Evolutionary conservation across 2,113 vertebrate genomes (phyloP).

Genomic region (Baryphthengus martii): DNA sequence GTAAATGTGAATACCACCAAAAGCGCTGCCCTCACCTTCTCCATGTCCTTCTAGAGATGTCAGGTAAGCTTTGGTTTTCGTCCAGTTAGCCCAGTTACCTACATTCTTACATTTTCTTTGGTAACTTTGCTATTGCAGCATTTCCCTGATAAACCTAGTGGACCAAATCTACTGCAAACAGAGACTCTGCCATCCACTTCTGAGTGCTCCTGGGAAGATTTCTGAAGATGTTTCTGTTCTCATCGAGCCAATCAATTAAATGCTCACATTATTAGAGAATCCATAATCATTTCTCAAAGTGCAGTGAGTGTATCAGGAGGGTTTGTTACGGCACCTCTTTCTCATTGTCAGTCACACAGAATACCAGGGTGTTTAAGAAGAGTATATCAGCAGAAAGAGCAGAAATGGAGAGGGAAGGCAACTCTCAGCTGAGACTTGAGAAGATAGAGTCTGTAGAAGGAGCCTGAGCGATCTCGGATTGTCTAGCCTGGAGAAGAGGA

Average conservation of each 20-base stretch:
- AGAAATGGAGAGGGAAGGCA: background rate
- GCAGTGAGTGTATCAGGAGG: background rate
- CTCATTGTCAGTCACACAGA: background rate
- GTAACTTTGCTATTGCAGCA: background rate
- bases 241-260: background rate
- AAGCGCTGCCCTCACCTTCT: background rate
- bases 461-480: too few relatives aligned
- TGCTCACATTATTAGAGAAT: background rate
- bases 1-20: background rate
- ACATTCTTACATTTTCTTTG: background rate
- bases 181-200: background rate
- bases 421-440: background rate
- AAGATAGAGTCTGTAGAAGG: background rate
- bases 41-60: background rate
- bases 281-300: background rate
- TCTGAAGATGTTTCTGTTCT: background rate
- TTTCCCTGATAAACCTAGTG: background rate
- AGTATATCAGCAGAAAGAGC: background rate
- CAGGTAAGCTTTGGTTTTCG: background rate
- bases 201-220: background rate
- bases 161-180: background rate
- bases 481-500: too few relatives aligned
- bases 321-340: background rate
- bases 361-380: background rate
- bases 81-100: background rate